phyloP scores from a whole-genome alignment of 2,113 vertebrate genomes.

The Nymphicus hollandicus region DNA sequence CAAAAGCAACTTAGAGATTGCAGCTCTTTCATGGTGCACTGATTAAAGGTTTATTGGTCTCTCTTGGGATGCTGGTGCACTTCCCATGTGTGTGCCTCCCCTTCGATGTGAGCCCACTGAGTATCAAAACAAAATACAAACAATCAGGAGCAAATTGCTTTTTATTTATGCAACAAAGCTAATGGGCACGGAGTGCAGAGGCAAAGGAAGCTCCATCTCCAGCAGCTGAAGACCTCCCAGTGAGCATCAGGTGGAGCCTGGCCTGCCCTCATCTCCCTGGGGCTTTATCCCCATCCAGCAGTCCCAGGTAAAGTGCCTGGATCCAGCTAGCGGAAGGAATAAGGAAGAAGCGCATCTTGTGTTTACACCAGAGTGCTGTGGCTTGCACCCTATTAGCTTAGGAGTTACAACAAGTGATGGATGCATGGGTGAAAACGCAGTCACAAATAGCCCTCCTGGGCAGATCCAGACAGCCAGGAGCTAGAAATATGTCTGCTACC shows the following conservation, averaged over 20 bases:
- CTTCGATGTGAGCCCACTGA: not conserved
- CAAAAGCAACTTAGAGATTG: not conserved
- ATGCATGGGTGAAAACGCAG: not conserved
- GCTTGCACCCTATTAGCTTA: not conserved
- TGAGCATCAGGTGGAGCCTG: not conserved
- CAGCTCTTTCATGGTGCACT: not conserved
- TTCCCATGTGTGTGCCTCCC: not conserved
- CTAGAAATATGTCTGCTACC: not conserved
- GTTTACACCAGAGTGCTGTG: not conserved
- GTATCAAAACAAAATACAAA: not conserved
- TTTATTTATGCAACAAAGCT: constrained; percentile 13
- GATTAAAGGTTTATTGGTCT: not conserved
- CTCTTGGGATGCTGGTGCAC: not conserved
- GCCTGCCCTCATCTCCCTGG: not conserved
- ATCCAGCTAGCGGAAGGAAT: not conserved
- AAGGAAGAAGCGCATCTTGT: not conserved
- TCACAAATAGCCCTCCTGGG: not conserved
- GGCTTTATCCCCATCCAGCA: not conserved
- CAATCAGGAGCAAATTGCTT: not conserved
- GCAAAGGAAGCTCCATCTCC: not conserved
- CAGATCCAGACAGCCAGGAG: not conserved
- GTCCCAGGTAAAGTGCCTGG: not conserved
- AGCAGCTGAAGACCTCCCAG: not conserved
- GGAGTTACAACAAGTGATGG: accelerated
- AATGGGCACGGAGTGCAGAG: not conserved